Conservation (phyloP, 2,113 vertebrate genomes). For the Cervus canadensis region DNA sequence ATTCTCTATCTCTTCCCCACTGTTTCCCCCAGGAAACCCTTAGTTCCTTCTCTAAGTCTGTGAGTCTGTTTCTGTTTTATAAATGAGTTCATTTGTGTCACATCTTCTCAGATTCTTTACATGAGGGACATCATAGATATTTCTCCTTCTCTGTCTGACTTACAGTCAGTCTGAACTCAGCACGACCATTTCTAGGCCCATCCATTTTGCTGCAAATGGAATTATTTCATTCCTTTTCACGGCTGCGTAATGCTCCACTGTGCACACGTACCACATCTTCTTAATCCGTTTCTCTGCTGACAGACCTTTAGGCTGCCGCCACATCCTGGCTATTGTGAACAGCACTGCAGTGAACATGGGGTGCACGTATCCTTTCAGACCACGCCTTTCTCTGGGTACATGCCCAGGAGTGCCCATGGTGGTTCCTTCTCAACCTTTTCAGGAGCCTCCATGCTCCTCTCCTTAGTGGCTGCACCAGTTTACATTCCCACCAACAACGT, state of each 20-base stretch:
- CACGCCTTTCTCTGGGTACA: background rate
- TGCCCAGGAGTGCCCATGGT: background rate
- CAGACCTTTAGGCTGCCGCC: background rate
- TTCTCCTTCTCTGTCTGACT: background rate
- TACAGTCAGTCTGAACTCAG: background rate
- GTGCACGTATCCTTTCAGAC: background rate
- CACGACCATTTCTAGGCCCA: background rate
- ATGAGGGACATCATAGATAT: background rate
- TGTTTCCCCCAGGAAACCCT: background rate
- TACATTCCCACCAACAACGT: background rate
- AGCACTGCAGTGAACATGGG: accelerated
- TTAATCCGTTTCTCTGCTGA: background rate
- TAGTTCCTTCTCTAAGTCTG: background rate
- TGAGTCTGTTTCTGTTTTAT: background rate
- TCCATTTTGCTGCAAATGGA: background rate
- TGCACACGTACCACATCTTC: accelerated
- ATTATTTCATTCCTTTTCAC: background rate
- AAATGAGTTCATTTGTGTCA: background rate
- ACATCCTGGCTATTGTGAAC: accelerated
- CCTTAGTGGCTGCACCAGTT: background rate
- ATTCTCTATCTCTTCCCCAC: background rate
- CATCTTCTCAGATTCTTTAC: background rate
- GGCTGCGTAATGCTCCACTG: background rate
- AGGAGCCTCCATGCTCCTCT: background rate
- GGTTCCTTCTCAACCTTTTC: background rate